A percentile compares a stretch with the other conserved stretches of the same genome.
Conservation (phyloP, 2,888 invertebrate genomes). For the Adelognathus sp. region DNA sequence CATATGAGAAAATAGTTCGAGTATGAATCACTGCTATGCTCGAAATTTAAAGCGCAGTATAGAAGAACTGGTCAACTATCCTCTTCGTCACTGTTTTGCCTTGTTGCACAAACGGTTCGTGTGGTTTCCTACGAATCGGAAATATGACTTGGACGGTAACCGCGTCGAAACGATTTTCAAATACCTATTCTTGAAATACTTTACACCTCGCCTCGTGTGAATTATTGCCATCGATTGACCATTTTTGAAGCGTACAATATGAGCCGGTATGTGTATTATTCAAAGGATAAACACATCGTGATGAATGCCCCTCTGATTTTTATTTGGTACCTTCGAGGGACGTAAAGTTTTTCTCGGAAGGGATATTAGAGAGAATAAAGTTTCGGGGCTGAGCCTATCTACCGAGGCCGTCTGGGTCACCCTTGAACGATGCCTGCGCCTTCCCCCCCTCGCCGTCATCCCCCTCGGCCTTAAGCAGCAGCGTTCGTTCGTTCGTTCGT, state of each 20-base stretch:
- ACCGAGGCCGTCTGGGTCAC: conserved; percentile 35
- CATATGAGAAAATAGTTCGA: no score
- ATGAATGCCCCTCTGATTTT: not conserved
- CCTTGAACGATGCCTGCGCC: conserved; percentile 31
- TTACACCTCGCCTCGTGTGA: no score
- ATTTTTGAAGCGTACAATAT: not conserved
- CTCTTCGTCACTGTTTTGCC: no score
- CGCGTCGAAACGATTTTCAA: no score
- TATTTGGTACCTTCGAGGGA: not conserved
- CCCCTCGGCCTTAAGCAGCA: conserved; percentile 31
- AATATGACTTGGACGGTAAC: no score
- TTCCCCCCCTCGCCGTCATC: conserved; percentile 19
- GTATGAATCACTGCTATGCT: no score
- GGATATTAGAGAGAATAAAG: conserved; percentile 19
- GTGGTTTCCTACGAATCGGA: no score
- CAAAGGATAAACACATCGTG: not conserved
- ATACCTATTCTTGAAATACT: no score
- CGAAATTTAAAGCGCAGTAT: no score
- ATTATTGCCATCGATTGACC: no score
- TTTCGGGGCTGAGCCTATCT: not conserved
- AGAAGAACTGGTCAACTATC: no score
- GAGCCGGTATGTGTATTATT: not conserved
- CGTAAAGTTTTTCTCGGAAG: conserved; percentile 18
- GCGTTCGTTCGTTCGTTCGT: conserved; percentile 21
- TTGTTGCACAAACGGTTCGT: no score